Percentiles rank a stretch among this genome's conserved stretches.
These are phyloP conservation scores for Cebidichthys violaceus DNA, from an alignment of 2,113 vertebrate genomes.

Conservation along the genomic window DNA sequence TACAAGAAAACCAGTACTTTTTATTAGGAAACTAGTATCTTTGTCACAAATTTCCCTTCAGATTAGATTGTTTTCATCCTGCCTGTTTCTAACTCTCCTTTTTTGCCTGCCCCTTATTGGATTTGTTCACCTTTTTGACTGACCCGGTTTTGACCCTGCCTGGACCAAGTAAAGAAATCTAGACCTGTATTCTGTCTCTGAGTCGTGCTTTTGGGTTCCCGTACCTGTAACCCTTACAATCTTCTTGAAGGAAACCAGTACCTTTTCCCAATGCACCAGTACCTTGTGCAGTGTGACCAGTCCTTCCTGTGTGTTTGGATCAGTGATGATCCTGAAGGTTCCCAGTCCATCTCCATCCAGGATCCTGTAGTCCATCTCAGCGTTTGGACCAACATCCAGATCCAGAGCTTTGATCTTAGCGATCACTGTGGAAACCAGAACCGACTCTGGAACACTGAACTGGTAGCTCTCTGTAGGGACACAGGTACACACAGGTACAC, in stretches of 20 bases:
- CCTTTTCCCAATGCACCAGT: neutral
- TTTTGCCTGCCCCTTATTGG: too few relatives aligned
- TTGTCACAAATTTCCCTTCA: too few relatives aligned
- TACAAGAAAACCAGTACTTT: too few relatives aligned
- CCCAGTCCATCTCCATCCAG: constrained; percentile 89
- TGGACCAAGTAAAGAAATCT: too few relatives aligned
- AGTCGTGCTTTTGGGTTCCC: too few relatives aligned
- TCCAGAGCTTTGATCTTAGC: constrained; percentile 92
- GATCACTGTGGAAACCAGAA: constrained; percentile 82
- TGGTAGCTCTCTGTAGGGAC: constrained; percentile 50
- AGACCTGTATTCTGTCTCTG: too few relatives aligned
- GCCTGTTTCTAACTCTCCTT: too few relatives aligned
- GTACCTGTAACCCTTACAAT: too few relatives aligned
- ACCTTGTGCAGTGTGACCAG: constrained; percentile 84
- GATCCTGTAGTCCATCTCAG: constrained; percentile 94
- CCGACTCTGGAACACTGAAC: constrained; percentile 51
- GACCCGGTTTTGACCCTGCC: too few relatives aligned
- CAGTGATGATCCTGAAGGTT: constrained; percentile 88
- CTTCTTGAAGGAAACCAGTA: neutral
- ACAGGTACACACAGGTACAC: neutral
- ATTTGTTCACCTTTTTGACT: too few relatives aligned
- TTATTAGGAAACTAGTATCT: neutral
- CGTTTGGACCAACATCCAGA: constrained; percentile 88
- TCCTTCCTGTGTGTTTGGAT: constrained; percentile 91
- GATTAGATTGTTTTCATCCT: too few relatives aligned